Evolutionary conservation across 2,113 vertebrate species (phyloP).

Genomic region (Lamprotornis superbus): DNA sequence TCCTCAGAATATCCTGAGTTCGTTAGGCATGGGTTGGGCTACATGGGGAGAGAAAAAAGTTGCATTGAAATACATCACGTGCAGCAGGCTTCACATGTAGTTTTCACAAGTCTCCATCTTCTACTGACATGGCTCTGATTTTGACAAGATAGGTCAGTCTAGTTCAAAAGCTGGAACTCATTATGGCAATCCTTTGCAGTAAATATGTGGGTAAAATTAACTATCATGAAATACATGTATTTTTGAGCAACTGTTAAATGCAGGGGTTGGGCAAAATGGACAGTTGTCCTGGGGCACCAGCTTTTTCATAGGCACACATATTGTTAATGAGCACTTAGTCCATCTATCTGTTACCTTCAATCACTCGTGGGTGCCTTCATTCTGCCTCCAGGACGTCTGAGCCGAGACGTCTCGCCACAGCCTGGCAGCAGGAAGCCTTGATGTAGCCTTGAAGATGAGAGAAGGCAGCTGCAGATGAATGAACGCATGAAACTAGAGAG

Average conservation of each 20-base stretch:
- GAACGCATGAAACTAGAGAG: conserved; percentile 35
- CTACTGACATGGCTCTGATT: background rate
- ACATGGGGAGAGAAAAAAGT: background rate
- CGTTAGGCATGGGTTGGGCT: background rate
- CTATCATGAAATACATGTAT: background rate
- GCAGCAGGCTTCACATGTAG: background rate
- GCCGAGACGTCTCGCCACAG: background rate
- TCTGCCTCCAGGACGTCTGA: background rate
- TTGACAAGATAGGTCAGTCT: background rate
- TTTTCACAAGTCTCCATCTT: background rate
- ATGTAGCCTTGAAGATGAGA: background rate
- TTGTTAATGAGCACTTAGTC: conserved; percentile 28
- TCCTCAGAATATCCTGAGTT: background rate
- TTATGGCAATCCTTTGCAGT: background rate
- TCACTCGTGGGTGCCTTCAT: conserved; percentile 33
- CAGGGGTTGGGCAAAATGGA: conserved; percentile 28
- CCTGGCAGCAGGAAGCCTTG: conserved; percentile 29
- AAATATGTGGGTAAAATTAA: conserved; percentile 13
- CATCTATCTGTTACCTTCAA: conserved; percentile 62
- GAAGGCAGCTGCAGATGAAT: conserved; percentile 49
- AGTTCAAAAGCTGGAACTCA: conserved; percentile 6
- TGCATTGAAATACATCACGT: background rate
- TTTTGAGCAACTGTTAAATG: conserved; percentile 47
- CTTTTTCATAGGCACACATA: background rate
- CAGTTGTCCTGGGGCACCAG: conserved; percentile 18